phyloP scores from a whole-genome alignment of 2,797 vertebrate genomes.

The Hipposideros larvatus region DNA sequence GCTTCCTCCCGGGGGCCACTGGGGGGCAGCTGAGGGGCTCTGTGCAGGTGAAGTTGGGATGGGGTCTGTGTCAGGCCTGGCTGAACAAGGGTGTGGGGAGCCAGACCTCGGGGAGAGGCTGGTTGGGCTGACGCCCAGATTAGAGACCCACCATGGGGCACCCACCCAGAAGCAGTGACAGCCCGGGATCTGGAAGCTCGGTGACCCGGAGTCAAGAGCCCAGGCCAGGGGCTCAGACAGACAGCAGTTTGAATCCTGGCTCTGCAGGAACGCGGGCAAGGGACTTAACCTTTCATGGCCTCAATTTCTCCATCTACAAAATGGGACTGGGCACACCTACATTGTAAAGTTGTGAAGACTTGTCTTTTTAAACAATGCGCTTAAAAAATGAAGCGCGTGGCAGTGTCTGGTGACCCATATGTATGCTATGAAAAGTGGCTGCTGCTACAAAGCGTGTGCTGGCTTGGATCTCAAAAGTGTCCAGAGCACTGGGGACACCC shows the following conservation, averaged over 20 bases:
- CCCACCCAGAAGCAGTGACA: background rate
- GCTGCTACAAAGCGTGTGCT: accelerated
- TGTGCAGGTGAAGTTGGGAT: background rate
- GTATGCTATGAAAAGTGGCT: accelerated
- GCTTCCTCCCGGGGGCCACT: background rate
- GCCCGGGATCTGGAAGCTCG: background rate
- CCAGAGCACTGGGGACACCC: background rate
- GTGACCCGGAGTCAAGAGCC: background rate
- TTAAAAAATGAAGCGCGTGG: accelerated
- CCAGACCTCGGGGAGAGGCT: accelerated
- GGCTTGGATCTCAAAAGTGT: background rate
- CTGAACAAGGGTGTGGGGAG: accelerated
- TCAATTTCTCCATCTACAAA: background rate
- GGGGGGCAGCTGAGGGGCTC: background rate
- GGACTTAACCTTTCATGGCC: background rate
- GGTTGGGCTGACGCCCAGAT: too few species aligned
- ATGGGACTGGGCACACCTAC: accelerated
- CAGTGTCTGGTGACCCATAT: accelerated
- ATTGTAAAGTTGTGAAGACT: background rate
- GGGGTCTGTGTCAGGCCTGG: background rate
- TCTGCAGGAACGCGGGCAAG: background rate
- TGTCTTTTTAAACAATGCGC: background rate
- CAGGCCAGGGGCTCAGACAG: background rate
- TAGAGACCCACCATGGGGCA: accelerated
- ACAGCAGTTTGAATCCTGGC: background rate